phyloP scores from a whole-genome alignment of 2,113 vertebrate genomes.

The Rhombomys opimus region DNA sequence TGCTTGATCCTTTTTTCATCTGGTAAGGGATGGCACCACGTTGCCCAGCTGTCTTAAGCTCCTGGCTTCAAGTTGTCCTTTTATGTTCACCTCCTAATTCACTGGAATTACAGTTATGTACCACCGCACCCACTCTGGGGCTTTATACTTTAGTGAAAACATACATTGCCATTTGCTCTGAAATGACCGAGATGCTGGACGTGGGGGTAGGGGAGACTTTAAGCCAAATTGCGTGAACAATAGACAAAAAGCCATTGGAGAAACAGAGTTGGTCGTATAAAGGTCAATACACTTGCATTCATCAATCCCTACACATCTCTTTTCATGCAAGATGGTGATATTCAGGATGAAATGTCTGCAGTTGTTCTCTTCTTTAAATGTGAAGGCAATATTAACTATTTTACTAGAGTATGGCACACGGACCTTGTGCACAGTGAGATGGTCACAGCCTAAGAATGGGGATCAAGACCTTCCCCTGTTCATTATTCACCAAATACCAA shows the following conservation, averaged over 20 bases:
- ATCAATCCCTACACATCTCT: not conserved
- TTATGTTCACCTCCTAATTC: not conserved
- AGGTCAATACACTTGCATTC: not conserved
- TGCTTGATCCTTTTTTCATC: not conserved
- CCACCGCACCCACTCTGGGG: not conserved
- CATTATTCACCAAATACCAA: conserved; percentile 15
- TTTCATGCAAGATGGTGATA: not conserved
- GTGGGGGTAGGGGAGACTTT: not conserved
- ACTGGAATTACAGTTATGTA: too few relatives aligned
- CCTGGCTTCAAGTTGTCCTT: not conserved
- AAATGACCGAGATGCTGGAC: not conserved
- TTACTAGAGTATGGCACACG: not conserved
- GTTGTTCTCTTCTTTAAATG: not conserved
- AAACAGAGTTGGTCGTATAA: not conserved
- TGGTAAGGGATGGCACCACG: not conserved
- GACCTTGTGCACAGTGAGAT: not conserved
- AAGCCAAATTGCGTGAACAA: not conserved
- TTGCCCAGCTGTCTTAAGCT: not conserved
- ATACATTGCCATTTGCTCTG: not conserved
- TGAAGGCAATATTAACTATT: not conserved
- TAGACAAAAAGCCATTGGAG: not conserved
- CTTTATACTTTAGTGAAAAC: not conserved
- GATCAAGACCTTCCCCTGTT: not conserved
- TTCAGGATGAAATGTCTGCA: not conserved
- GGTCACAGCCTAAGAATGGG: not conserved